Percentiles rank a stretch among this genome's conserved stretches.
These are phyloP conservation scores for Drosophila kambysellisi DNA, from an alignment of 2,888 invertebrate genomes.

Conservation along the genomic window DNA sequence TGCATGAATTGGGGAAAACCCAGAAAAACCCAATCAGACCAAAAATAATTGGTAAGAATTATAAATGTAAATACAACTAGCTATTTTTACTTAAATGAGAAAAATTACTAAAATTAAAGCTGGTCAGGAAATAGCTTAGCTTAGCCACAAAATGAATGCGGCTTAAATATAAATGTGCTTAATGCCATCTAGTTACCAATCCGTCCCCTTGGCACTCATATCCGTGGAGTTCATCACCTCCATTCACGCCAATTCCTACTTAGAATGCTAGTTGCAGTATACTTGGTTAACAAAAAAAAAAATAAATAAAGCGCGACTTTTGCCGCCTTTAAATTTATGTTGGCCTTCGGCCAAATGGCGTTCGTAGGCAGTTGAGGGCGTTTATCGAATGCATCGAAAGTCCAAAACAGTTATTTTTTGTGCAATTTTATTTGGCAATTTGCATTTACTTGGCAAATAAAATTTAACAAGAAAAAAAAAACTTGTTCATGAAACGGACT, in stretches of 20 bases:
- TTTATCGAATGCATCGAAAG: constrained; percentile 43
- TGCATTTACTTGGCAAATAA: constrained; percentile 35
- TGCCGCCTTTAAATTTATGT: constrained; percentile 42
- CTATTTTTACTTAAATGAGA: not conserved
- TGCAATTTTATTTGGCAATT: constrained; percentile 61
- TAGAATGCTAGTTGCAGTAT: constrained; percentile 2
- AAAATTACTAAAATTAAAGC: no score
- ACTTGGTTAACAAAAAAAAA: not conserved
- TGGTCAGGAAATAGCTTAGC: not conserved
- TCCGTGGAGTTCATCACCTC: constrained; percentile 5
- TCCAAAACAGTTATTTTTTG: constrained; percentile 39
- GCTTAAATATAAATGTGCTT: not conserved
- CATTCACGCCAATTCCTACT: not conserved
- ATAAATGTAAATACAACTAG: not conserved
- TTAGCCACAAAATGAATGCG: not conserved
- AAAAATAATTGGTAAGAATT: no score
- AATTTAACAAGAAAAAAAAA: constrained; percentile 16
- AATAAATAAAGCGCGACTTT: constrained; percentile 29
- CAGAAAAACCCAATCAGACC: no score
- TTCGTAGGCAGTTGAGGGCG: constrained; percentile 42
- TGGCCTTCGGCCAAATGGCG: constrained; percentile 27
- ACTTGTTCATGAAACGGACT: constrained; percentile 39
- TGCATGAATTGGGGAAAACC: no score
- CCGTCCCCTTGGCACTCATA: not conserved
- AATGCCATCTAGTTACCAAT: not conserved